Evolutionary conservation across 2,113 vertebrate genomes (phyloP), one percentile per base, ranked within the genome.

Genomic region (Atherinomorus stipes): DNA sequence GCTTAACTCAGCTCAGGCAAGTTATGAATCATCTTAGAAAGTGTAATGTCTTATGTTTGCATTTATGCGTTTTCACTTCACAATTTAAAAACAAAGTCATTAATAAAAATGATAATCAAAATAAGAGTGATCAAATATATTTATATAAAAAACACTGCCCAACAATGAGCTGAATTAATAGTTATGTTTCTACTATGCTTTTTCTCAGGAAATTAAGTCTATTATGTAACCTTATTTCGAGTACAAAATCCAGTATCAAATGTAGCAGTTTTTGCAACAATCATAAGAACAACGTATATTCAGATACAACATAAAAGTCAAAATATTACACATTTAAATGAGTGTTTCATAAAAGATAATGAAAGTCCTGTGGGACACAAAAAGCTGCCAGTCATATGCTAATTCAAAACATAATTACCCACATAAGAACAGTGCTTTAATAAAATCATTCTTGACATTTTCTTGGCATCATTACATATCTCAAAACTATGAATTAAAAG

Each of bases 291-390:
- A 11, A 65, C 34, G 22, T 58, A 85, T 52, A 66, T 59, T 80
- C 26, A 71, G 16, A 67, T 4, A 52, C 5, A 16, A 3, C 4
- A 42, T 67, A 62, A n/a, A 59, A 52, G 40, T 71, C 42, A 21
- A 65, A 63, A 79, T 47, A 77, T 78, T 58, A 56, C 11, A 25
- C 26, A 71, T 75, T 70, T 52, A 63, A 60, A 49, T 21, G 50
- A 78, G 38, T 23, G 38, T 50, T 83, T 90, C 60, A 85, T 89
- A 80, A 78, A 47, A 69, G 68, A 86, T 85, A 86, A 87, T 88
- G 40, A 89, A 77, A 75, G 16, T 11, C 67, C 59, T 76, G 64
- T 40, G 68, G 40, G 19, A 72, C 69, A 73, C 56, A 90, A 90
- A 88, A 85, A 84, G 65, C 49, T 62, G 31, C 76, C 34, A 61